phyloP scores from a whole-genome alignment of 1,140 invertebrate species.

The Pemphigus obesinymphae region DNA sequence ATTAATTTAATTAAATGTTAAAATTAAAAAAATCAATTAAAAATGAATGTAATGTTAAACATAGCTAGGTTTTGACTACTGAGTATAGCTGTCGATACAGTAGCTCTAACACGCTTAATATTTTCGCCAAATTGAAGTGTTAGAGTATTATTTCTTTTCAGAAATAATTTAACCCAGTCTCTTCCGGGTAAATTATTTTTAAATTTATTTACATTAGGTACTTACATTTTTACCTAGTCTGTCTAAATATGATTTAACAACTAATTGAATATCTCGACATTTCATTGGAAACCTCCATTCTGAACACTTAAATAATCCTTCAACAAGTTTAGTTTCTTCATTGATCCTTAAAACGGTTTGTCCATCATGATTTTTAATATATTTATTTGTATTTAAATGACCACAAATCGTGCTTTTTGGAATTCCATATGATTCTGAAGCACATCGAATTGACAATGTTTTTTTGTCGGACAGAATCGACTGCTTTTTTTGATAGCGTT shows the following conservation, averaged over 20 bases:
- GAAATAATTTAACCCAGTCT: slow-evolving; percentile 13
- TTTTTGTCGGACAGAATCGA: background rate
- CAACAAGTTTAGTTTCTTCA: background rate
- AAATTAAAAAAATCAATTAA: too few relatives aligned
- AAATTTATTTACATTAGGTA: background rate
- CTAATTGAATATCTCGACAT: background rate
- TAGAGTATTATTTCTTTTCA: background rate
- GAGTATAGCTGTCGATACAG: background rate
- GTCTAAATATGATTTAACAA: background rate
- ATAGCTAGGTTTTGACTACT: too few relatives aligned
- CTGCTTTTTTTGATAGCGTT: background rate
- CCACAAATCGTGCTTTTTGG: too few relatives aligned
- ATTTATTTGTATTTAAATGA: too few relatives aligned
- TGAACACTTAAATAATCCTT: background rate
- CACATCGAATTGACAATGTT: background rate
- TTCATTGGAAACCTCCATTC: background rate
- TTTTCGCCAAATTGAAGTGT: slow-evolving; percentile 7
- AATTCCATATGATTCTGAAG: background rate
- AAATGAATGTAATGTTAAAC: too few relatives aligned
- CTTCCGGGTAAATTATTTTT: background rate
- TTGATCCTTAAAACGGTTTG: background rate
- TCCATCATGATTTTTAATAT: background rate
- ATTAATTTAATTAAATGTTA: too few relatives aligned
- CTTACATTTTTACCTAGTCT: background rate
- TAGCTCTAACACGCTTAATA: slow-evolving; percentile 19